phyloP scores from a whole-genome alignment of 1,140 invertebrate species.

The Mya arenaria region DNA sequence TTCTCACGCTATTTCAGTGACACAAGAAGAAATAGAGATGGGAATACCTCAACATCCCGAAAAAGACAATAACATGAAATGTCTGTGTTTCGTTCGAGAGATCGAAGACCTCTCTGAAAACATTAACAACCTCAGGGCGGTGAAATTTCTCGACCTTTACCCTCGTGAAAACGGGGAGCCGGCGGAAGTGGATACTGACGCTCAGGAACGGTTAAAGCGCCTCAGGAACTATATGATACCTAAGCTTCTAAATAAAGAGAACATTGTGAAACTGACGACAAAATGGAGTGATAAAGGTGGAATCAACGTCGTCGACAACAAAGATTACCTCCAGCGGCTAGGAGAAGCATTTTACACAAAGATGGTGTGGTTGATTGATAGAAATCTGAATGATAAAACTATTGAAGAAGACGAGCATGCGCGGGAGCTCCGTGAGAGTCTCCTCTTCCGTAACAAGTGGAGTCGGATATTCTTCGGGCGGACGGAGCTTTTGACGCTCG shows the following conservation, averaged over 20 bases:
- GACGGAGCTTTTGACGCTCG: slow-evolving; percentile 84
- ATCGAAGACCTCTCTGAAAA: slow-evolving; percentile 98
- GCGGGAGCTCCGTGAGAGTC: slow-evolving; percentile 91
- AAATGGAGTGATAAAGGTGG: slow-evolving; percentile 94
- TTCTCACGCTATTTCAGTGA: slow-evolving; percentile 35
- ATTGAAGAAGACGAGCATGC: slow-evolving; percentile 86
- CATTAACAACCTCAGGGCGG: slow-evolving; percentile 90
- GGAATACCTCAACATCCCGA: slow-evolving; percentile 89
- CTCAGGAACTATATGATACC: slow-evolving; percentile 85
- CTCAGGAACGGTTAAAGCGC: slow-evolving; percentile 92
- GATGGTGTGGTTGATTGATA: slow-evolving; percentile 88
- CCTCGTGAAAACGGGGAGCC: slow-evolving; percentile 82
- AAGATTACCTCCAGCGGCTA: slow-evolving; percentile 51
- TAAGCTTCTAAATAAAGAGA: slow-evolving; percentile 60
- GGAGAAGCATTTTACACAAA: slow-evolving; percentile 90
- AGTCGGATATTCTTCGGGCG: slow-evolving; percentile 90
- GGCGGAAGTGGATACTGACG: slow-evolving; percentile 94
- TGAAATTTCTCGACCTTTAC: slow-evolving; percentile 94
- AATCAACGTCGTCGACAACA: slow-evolving; percentile 87
- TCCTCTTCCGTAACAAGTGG: slow-evolving; percentile 96
- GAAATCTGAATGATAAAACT: slow-evolving; percentile 81
- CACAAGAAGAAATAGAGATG: slow-evolving; percentile 96
- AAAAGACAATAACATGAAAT: slow-evolving; percentile 95
- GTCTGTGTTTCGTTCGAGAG: slow-evolving; percentile 94
- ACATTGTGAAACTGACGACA: slow-evolving; percentile 85